Evolutionary conservation across 2,797 vertebrate genomes (phyloP).

Genomic region (Phrynocephalus guinanensis): DNA sequence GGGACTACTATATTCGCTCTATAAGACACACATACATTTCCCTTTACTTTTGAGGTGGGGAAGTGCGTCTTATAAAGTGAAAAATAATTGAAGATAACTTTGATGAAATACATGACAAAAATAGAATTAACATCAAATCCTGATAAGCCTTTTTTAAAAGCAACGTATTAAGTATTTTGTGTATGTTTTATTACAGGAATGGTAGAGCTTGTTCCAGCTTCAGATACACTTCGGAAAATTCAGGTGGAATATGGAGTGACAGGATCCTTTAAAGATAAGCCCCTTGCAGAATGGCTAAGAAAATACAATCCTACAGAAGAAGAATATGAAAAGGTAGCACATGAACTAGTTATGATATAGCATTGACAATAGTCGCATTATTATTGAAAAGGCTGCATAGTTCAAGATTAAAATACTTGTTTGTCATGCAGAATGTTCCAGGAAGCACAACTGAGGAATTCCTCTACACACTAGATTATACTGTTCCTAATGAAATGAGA

Average conservation of each 20-base stretch:
- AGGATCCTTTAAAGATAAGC: constrained; percentile 98
- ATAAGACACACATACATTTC: too few relatives aligned
- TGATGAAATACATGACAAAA: background rate
- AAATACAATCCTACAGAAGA: constrained; percentile 98
- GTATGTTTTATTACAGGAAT: constrained; percentile 84
- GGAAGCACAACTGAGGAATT: background rate
- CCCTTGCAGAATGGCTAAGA: constrained; percentile 95
- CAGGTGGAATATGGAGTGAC: constrained; percentile 98
- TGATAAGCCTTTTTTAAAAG: background rate
- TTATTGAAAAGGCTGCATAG: background rate
- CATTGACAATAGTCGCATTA: background rate
- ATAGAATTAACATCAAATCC: background rate
- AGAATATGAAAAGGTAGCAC: constrained; percentile 94
- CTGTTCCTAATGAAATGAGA: background rate
- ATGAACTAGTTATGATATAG: background rate
- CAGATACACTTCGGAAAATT: constrained; percentile 97
- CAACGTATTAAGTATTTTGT: background rate
- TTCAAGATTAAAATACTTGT: background rate
- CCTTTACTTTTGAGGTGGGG: too few relatives aligned
- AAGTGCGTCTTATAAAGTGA: too few relatives aligned
- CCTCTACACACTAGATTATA: background rate
- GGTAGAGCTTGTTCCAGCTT: constrained; percentile 96
- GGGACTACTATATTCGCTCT: too few relatives aligned
- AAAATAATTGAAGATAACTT: background rate
- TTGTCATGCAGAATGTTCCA: background rate